phyloP scores from a whole-genome alignment of 2,797 vertebrate species.

The Podarcis siculus region DNA sequence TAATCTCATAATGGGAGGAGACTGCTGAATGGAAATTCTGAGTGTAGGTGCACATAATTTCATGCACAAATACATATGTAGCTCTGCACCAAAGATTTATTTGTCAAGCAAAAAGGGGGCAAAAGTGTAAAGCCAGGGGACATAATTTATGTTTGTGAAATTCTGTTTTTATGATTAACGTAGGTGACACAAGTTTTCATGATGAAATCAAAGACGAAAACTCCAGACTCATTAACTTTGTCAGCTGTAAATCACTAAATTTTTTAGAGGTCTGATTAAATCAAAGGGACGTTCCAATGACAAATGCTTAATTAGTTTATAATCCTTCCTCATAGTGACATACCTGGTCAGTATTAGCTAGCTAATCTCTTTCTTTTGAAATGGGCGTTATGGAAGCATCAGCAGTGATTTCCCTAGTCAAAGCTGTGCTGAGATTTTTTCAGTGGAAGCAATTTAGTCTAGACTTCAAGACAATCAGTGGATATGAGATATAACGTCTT shows the following conservation, averaged over 20 bases:
- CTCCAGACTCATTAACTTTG: not conserved
- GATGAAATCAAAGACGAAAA: too few relatives aligned
- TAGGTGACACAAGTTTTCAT: not conserved
- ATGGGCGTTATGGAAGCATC: not conserved
- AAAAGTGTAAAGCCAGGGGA: not conserved
- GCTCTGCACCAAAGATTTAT: not conserved
- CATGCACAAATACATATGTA: not conserved
- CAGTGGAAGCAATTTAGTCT: not conserved
- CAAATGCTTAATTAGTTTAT: slow-evolving; percentile 23
- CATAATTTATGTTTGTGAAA: not conserved
- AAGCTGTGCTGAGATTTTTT: not conserved
- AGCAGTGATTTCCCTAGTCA: not conserved
- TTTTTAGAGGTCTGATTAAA: not conserved
- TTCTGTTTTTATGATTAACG: not conserved
- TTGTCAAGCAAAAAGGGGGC: not conserved
- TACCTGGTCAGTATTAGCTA: not conserved
- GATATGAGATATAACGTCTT: not conserved
- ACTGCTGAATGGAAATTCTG: not conserved
- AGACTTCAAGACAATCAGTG: not conserved
- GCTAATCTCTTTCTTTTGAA: slow-evolving; percentile 21
- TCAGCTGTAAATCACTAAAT: not conserved
- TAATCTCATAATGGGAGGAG: not conserved
- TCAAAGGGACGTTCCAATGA: not conserved
- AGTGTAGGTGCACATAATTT: too few relatives aligned
- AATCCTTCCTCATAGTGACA: not conserved